Conservation (phyloP, 2,113 vertebrate genomes). For the Axis porcinus region DNA sequence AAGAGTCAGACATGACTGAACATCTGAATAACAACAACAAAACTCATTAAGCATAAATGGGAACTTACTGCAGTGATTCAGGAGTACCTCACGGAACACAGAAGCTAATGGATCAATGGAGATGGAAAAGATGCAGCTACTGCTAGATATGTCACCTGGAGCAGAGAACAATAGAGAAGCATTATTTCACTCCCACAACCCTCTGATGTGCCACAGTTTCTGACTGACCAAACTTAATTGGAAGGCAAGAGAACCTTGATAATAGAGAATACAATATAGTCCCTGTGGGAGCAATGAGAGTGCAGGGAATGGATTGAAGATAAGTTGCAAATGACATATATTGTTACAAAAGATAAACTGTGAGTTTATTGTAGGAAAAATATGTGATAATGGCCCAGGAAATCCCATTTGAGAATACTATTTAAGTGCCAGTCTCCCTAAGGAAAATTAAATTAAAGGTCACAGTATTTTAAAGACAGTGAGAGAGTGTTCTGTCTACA, state of each 20-base stretch:
- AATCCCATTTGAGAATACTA: neutral
- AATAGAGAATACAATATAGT: neutral
- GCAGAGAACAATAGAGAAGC: neutral
- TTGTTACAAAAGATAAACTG: neutral
- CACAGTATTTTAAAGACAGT: neutral
- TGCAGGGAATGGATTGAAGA: neutral
- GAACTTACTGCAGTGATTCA: neutral
- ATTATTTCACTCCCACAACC: neutral
- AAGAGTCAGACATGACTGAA: neutral
- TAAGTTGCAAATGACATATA: neutral
- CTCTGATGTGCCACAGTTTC: neutral
- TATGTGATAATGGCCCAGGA: neutral
- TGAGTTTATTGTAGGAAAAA: neutral
- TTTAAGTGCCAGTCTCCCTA: neutral
- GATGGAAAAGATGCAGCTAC: neutral
- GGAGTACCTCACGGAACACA: neutral
- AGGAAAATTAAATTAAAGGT: neutral
- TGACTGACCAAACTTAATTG: neutral
- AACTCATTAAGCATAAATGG: neutral
- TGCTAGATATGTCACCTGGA: neutral
- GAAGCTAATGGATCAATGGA: neutral
- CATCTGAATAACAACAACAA: neutral
- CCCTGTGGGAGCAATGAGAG: neutral
- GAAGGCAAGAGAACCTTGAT: neutral
- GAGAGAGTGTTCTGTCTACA: neutral